Conservation (phyloP, 2,888 invertebrate genomes). For the Merodon equestris region DNA sequence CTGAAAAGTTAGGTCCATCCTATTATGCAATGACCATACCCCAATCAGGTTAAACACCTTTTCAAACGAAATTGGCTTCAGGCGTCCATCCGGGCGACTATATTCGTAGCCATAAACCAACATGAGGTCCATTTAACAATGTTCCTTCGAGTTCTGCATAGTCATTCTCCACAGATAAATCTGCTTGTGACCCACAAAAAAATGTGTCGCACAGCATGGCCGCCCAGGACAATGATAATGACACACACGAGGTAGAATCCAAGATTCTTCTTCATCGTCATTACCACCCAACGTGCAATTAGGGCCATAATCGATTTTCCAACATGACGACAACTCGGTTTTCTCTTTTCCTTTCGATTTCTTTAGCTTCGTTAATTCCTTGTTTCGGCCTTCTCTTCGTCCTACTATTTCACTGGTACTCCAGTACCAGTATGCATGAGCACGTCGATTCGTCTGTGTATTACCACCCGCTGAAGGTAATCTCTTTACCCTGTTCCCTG, state of each 20-base stretch:
- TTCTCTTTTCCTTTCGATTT: constrained; percentile 15
- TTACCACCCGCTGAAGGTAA: constrained; percentile 21
- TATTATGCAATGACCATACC: too few relatives aligned
- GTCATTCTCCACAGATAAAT: constrained; percentile 57
- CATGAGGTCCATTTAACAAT: constrained; percentile 58
- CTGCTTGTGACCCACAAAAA: constrained; percentile 61
- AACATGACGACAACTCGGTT: neutral
- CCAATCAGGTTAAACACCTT: too few relatives aligned
- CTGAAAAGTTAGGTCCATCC: too few relatives aligned
- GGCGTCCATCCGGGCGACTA: too few relatives aligned
- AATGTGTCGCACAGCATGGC: constrained; percentile 54
- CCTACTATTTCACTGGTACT: too few relatives aligned
- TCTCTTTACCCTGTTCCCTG: constrained; percentile 57
- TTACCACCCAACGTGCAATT: constrained; percentile 56
- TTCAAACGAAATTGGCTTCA: too few relatives aligned
- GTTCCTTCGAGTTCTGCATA: constrained; percentile 44
- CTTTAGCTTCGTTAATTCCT: constrained; percentile 10
- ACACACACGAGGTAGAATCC: constrained; percentile 45
- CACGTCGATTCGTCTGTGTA: too few relatives aligned
- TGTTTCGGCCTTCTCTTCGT: constrained; percentile 4
- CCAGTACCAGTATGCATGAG: too few relatives aligned
- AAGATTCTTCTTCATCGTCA: constrained; percentile 17
- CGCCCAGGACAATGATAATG: constrained; percentile 58
- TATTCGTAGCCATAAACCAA: constrained; percentile 51
- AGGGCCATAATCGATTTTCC: constrained; percentile 63